Evolutionary conservation across 2,797 vertebrate species (phyloP).

Genomic region (Streptopelia turtur): DNA sequence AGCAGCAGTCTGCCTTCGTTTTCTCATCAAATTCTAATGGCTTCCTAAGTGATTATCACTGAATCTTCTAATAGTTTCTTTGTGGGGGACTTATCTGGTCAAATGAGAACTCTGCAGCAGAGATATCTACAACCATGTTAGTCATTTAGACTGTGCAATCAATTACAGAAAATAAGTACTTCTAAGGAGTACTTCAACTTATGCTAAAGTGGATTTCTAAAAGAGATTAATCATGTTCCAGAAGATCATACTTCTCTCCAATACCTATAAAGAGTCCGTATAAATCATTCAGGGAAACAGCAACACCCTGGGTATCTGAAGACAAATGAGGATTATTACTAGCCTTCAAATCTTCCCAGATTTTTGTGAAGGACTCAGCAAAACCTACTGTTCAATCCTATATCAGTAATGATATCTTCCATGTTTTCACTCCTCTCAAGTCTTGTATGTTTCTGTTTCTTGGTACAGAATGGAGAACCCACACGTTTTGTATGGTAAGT

Average conservation of each 20-base stretch:
- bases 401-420: background rate
- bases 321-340: background rate
- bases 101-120: background rate
- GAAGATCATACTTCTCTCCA: background rate
- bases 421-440: background rate
- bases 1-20: background rate
- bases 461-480: background rate
- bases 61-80: conserved; percentile 11
- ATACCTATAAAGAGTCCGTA: background rate
- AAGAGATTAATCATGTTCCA: background rate
- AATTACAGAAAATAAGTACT: background rate
- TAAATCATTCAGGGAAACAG: background rate
- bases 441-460: background rate
- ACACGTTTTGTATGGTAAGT: background rate
- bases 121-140: background rate
- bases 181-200: background rate
- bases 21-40: conserved; percentile 48
- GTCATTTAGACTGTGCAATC: background rate
- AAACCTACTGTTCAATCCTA: background rate
- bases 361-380: background rate
- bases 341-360: background rate
- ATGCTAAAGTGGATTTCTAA: background rate
- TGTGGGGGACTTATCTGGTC: background rate
- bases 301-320: background rate
- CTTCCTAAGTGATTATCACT: conserved; percentile 14